A percentile compares a stretch with the other conserved stretches of the same genome.
Conservation (phyloP, 2,797 vertebrate species). For the Malacoctenus gilli region DNA sequence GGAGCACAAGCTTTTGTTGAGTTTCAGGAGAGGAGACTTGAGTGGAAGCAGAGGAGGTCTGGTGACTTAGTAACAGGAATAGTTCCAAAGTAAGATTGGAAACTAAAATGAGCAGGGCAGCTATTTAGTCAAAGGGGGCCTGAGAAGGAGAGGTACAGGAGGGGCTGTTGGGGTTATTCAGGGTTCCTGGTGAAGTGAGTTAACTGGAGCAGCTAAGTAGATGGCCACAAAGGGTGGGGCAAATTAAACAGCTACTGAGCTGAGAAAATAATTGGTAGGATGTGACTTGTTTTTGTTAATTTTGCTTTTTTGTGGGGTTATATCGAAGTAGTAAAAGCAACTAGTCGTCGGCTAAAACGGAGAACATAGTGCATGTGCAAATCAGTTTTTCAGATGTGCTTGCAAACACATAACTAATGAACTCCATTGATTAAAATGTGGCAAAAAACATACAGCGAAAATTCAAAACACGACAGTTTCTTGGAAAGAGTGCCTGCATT, state of each 20-base stretch:
- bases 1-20: conserved; percentile 63
- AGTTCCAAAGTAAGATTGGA: conserved; percentile 47
- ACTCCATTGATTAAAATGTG: too few relatives aligned
- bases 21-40: conserved; percentile 30
- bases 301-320: not conserved
- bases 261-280: conserved; percentile 6
- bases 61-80: conserved; percentile 46
- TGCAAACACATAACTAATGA: too few relatives aligned
- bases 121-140: conserved; percentile 35
- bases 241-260: conserved; percentile 9
- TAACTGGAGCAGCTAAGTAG: conserved; percentile 37
- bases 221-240: conserved; percentile 19
- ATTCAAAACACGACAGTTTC: too few relatives aligned
- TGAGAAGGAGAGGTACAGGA: conserved; percentile 12
- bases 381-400: too few relatives aligned
- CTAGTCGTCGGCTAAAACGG: too few relatives aligned
- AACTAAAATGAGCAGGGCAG: conserved; percentile 30
- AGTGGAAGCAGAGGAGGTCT: conserved; percentile 39
- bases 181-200: conserved; percentile 29
- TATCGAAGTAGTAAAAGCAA: not conserved
- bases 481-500: too few relatives aligned
- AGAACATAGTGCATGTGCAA: too few relatives aligned
- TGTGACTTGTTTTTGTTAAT: not conserved
- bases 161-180: conserved; percentile 45
- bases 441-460: too few relatives aligned